phyloP scores from a whole-genome alignment of 2,797 vertebrate species.

The Sebastes cheni region DNA sequence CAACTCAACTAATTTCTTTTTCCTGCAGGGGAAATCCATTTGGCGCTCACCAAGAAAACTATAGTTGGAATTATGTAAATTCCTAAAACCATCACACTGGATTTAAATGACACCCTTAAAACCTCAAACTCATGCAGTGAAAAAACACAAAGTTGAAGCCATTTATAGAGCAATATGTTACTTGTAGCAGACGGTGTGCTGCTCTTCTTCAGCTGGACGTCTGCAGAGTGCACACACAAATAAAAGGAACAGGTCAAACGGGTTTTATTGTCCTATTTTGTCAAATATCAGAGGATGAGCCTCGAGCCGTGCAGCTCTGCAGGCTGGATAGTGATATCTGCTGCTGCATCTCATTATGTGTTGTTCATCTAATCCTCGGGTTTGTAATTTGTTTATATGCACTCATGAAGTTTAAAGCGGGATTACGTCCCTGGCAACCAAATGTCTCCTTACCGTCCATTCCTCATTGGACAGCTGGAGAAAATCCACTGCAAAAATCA shows the following conservation, averaged over 20 bases:
- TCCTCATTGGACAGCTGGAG: slow-evolving; percentile 46
- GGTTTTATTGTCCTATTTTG: slow-evolving; percentile 36
- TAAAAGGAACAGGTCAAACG: slow-evolving; percentile 7
- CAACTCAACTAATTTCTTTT: slow-evolving; percentile 37
- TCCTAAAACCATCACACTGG: not conserved
- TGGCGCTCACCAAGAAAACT: slow-evolving; percentile 16
- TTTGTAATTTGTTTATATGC: slow-evolving; percentile 78
- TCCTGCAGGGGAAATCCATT: slow-evolving; percentile 53
- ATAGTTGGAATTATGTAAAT: slow-evolving; percentile 40
- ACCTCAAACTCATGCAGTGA: not conserved
- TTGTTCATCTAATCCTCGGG: slow-evolving; percentile 70
- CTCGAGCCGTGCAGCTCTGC: slow-evolving; percentile 8
- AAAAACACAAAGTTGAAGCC: not conserved
- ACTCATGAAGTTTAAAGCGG: slow-evolving; percentile 75
- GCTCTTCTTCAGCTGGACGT: not conserved
- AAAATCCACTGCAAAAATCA: slow-evolving; percentile 62
- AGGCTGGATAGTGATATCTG: slow-evolving; percentile 54
- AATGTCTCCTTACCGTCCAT: slow-evolving; percentile 68
- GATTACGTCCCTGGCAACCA: slow-evolving; percentile 76
- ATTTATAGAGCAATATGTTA: not conserved
- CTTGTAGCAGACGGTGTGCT: not conserved
- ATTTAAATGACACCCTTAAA: not conserved
- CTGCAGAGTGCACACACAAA: slow-evolving; percentile 5
- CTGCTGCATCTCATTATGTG: slow-evolving; percentile 69
- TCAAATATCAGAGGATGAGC: slow-evolving; percentile 39